Evolutionary conservation across 2,113 vertebrate genomes (phyloP), one percentile per base, ranked within the genome.

Genomic region (Platichthys flesus): DNA sequence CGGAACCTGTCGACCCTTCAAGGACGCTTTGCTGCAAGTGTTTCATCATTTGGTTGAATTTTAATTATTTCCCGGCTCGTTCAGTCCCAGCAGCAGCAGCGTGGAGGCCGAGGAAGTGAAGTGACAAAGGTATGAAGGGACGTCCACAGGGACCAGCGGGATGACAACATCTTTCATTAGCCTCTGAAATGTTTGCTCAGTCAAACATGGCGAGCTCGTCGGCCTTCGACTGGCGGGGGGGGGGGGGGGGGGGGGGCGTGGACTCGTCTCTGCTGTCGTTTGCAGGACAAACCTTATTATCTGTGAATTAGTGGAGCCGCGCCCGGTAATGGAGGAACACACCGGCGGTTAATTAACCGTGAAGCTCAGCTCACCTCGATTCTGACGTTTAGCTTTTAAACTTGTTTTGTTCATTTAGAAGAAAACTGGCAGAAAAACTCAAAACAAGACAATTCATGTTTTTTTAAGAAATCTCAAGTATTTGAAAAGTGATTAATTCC

Each of bases 1-100:
- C 74, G 84, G 60, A 85, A 71, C 85, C 70, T 16, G 83, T 56
- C 89, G 86, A 93, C 91, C 92, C 88, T 89, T 92, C 93, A 91
- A 93, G 89, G 93, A 88, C 88, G 73, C 79, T 66, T 80, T 81
- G 77, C 81, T 87, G 88, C 90, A 93, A 93, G 84, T 79, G 78
- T 93, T 93, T 93, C 91, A 93, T 93, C 88, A 93, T 91, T 92
- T 89, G 74, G 81, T 73, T 88, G 87, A 86, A 91, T 91, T 91
- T 84, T 87, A 92, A 92, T 92, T 91, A 90, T 91, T 89, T 91
- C 86, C 77, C 74, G 84, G 68, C 86, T 89, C 67, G 86, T 90
- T 88, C 86, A 85, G 81, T 85, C 81, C 84, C 81, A 23, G 23
- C 23, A 23, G 23, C 23, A 23, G 35, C 65, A 52, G 79, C 60